Conservation (phyloP, 2,888 invertebrate species). For the Leptogaster cylindrica region DNA sequence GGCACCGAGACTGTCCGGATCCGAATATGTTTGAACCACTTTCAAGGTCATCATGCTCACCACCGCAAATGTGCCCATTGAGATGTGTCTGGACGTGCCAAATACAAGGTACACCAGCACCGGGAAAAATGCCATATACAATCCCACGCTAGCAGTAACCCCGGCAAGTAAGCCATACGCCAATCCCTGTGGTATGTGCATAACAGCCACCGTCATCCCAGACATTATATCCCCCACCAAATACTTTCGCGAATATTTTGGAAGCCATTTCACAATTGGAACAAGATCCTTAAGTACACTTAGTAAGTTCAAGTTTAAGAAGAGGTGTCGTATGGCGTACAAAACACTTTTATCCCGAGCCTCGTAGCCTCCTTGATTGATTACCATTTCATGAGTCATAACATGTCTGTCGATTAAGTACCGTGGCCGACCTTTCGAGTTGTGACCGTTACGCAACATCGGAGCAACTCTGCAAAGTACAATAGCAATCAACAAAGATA, state of each 20-base stretch:
- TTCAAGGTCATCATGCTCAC: conserved; percentile 85
- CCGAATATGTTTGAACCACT: conserved; percentile 67
- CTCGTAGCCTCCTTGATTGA: conserved; percentile 58
- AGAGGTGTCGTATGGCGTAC: conserved; percentile 54
- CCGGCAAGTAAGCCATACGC: conserved; percentile 73
- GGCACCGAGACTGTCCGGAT: conserved; percentile 36
- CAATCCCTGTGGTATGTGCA: conserved; percentile 87
- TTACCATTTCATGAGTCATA: conserved; percentile 57
- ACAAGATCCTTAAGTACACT: conserved; percentile 59
- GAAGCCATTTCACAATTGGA: conserved; percentile 70
- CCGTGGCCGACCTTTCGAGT: no score
- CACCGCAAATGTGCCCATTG: conserved; percentile 84
- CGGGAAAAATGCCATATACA: conserved; percentile 87
- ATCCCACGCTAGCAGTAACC: conserved; percentile 71
- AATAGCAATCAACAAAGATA: no score
- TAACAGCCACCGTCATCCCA: conserved; percentile 83
- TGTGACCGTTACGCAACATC: no score
- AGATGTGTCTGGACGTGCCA: conserved; percentile 84
- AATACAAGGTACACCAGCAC: conserved; percentile 80
- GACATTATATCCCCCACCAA: conserved; percentile 75
- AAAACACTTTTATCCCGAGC: conserved; percentile 59
- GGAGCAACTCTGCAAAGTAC: no score
- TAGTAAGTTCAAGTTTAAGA: conserved; percentile 55
- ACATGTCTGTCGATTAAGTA: conserved; percentile 58
- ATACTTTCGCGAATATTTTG: conserved; percentile 68